Evolutionary conservation across 2,888 invertebrate genomes (phyloP).

Genomic region (Bedellia somnulentella): DNA sequence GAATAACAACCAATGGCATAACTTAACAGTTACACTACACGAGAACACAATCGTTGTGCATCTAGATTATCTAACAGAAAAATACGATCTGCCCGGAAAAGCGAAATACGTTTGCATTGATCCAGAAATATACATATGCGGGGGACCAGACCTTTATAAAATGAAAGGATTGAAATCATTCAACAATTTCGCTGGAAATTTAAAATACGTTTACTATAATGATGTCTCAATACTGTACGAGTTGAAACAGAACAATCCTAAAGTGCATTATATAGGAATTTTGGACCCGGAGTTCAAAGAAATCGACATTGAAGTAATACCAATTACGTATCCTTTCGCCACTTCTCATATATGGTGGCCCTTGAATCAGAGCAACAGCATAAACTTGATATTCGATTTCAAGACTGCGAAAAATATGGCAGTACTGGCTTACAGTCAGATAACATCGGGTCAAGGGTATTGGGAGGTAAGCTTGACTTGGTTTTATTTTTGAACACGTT

Average conservation of each 20-base stretch:
- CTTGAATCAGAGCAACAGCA: constrained; percentile 69
- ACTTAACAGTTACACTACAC: constrained; percentile 82
- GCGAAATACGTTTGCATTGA: constrained; percentile 78
- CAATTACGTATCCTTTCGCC: constrained; percentile 88
- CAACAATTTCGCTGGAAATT: constrained; percentile 85
- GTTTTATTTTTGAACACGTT: neutral
- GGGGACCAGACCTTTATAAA: constrained; percentile 82
- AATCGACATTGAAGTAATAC: constrained; percentile 82
- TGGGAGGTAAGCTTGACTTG: constrained; percentile 72
- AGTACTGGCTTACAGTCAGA: constrained; percentile 83
- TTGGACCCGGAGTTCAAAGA: constrained; percentile 83
- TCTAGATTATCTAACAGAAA: constrained; percentile 72
- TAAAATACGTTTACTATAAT: constrained; percentile 92
- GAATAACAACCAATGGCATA: constrained; percentile 84
- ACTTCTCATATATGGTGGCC: constrained; percentile 92
- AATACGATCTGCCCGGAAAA: constrained; percentile 71
- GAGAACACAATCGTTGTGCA: constrained; percentile 73
- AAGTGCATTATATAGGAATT: constrained; percentile 79
- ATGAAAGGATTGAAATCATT: constrained; percentile 79
- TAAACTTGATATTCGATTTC: constrained; percentile 83
- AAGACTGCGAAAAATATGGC: constrained; percentile 83
- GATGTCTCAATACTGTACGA: constrained; percentile 90
- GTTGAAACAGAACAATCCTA: constrained; percentile 80
- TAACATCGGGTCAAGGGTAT: constrained; percentile 74
- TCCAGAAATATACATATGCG: constrained; percentile 91